Conservation (phyloP, 2,797 vertebrate genomes). For the Chrysocyon brachyurus region DNA sequence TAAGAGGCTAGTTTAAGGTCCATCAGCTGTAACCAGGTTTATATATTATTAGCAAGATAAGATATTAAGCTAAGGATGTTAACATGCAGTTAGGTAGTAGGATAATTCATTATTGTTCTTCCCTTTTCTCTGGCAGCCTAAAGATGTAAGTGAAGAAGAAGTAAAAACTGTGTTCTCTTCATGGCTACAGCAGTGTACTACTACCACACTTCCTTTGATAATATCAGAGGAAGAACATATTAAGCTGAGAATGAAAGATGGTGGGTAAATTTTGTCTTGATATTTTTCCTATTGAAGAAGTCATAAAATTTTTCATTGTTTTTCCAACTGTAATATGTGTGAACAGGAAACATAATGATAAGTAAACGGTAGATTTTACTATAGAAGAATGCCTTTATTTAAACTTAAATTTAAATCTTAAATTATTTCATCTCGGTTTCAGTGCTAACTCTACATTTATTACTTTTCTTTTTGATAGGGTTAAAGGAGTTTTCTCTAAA, state of each 20-base stretch:
- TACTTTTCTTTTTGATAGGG: constrained; percentile 87
- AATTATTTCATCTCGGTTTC: constrained; percentile 20
- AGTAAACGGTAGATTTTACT: constrained; percentile 34
- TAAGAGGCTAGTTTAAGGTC: neutral
- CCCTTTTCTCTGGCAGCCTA: constrained; percentile 86
- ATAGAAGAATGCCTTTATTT: constrained; percentile 38
- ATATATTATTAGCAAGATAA: neutral
- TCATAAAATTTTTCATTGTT: constrained; percentile 37
- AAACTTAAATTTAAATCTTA: constrained; percentile 57
- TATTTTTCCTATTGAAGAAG: constrained; percentile 20
- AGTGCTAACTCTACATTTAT: constrained; percentile 54
- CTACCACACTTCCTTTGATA: constrained; percentile 92
- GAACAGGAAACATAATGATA: constrained; percentile 17
- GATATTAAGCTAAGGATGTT: neutral
- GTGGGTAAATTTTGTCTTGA: constrained; percentile 84
- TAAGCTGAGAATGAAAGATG: constrained; percentile 91
- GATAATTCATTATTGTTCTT: constrained; percentile 19
- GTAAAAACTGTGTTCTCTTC: constrained; percentile 92
- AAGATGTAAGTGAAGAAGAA: constrained; percentile 89
- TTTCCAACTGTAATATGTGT: constrained; percentile 13
- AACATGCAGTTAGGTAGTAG: neutral
- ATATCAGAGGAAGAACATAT: constrained; percentile 89
- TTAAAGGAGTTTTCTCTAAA: constrained; percentile 92
- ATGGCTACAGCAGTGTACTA: constrained; percentile 94
- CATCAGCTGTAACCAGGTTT: neutral